Evolutionary conservation across 2,888 invertebrate species (phyloP).

Genomic region (Spatulosminthurus flaviceps): DNA sequence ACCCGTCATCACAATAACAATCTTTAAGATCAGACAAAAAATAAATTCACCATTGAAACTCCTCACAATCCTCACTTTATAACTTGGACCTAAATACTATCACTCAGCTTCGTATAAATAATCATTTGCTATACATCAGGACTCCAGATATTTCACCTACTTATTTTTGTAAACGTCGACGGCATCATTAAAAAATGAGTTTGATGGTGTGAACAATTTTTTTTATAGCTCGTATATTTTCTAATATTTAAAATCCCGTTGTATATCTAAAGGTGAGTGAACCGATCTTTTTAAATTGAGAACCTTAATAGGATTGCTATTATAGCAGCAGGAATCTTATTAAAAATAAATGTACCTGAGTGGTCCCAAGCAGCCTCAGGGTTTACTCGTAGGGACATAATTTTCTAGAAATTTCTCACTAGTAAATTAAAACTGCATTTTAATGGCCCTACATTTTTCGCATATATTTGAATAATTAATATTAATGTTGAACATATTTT

Average conservation of each 20-base stretch:
- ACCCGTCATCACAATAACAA: constrained; percentile 14
- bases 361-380: neutral
- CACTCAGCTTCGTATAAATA: too few relatives aligned
- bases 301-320: too few relatives aligned
- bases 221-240: too few relatives aligned
- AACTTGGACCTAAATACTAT: too few relatives aligned
- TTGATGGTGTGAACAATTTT: too few relatives aligned
- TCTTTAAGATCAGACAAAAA: neutral
- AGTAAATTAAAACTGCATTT: constrained; percentile 11
- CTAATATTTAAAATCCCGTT: too few relatives aligned
- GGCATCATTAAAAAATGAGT: neutral
- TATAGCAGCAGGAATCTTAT: too few relatives aligned
- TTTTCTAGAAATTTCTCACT: neutral
- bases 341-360: too few relatives aligned
- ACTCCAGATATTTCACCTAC: constrained; percentile 3
- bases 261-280: too few relatives aligned
- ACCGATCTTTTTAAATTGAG: too few relatives aligned
- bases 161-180: neutral
- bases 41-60: neutral
- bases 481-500: neutral
- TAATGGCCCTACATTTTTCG: constrained; percentile 16
- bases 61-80: too few relatives aligned
- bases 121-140: too few relatives aligned
- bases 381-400: constrained; percentile 1
- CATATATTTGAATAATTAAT: constrained; percentile 26